Percentiles rank a stretch among this genome's conserved stretches.
Evolutionary conservation across 1,140 invertebrate genomes (phyloP).

Genomic region (Lepidurus couesii): DNA sequence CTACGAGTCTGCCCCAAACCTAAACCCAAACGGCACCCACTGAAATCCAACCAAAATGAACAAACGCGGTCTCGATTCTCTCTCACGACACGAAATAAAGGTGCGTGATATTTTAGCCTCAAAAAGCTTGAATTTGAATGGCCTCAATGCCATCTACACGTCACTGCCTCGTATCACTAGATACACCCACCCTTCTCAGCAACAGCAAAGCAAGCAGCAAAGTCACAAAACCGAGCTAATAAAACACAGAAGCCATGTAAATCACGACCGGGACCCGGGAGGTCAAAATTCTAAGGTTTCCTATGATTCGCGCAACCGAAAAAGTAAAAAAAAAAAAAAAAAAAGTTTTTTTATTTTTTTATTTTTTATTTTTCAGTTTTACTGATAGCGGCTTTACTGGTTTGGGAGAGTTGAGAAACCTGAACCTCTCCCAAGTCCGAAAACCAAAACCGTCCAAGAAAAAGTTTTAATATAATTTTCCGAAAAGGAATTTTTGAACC

Average conservation of each 20-base stretch:
- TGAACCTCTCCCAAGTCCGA: neutral
- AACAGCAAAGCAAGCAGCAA: no score
- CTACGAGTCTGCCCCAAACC: neutral
- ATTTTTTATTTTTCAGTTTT: neutral
- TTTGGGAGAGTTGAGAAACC: neutral
- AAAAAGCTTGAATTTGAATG: no score
- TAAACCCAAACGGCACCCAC: neutral
- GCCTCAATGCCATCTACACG: neutral
- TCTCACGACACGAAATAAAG: no score
- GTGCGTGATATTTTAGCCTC: no score
- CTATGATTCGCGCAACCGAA: neutral
- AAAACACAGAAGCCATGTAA: constrained; percentile 2
- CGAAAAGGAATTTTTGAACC: neutral
- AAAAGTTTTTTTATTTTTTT: neutral
- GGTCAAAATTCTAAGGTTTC: neutral
- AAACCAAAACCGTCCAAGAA: neutral
- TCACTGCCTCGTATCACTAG: neutral
- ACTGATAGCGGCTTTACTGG: neutral
- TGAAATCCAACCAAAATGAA: neutral
- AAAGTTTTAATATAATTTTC: no score
- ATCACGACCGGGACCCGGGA: neutral
- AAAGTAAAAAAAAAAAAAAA: neutral
- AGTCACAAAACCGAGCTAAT: neutral
- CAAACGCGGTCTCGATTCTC: neutral
- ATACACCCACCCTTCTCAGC: neutral